Conservation (phyloP, 2,113 vertebrate species). For the Chionis minor region DNA sequence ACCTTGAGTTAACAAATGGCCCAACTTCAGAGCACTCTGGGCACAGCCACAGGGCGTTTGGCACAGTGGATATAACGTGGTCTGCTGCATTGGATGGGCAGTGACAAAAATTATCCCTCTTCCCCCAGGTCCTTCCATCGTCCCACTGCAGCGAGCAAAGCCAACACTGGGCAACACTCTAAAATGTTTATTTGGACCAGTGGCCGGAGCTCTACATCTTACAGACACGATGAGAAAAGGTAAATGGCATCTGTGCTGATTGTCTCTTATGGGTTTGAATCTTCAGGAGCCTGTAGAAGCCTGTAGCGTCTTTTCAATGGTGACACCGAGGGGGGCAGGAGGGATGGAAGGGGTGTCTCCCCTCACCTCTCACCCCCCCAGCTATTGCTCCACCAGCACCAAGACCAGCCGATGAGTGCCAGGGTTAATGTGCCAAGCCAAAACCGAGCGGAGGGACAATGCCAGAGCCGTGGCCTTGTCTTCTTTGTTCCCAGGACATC, state of each 20-base stretch:
- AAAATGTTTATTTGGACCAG: conserved; percentile 95
- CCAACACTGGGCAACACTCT: conserved; percentile 72
- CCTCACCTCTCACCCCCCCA: rapidly evolving
- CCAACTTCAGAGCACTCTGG: background rate
- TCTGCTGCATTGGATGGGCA: background rate
- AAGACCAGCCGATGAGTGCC: background rate
- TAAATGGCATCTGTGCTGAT: conserved; percentile 55
- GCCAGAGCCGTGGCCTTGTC: background rate
- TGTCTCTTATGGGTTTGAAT: background rate
- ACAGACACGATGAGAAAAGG: conserved; percentile 87
- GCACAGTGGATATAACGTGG: background rate
- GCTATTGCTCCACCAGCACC: background rate
- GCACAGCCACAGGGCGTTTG: background rate
- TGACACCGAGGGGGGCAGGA: background rate
- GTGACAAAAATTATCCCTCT: conserved; percentile 65
- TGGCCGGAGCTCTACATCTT: conserved; percentile 78
- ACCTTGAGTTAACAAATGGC: background rate
- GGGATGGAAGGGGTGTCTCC: background rate
- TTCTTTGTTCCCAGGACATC: background rate
- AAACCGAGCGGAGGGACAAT: background rate
- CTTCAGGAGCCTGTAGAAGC: background rate
- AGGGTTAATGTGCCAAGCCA: rapidly evolving
- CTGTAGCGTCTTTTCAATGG: background rate
- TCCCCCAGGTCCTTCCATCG: conserved; percentile 80
- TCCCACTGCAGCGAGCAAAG: conserved; percentile 73